Evolutionary conservation across 2,797 vertebrate genomes (phyloP), one percentile per base, ranked within the genome.

Genomic region (Acomys russatus): DNA sequence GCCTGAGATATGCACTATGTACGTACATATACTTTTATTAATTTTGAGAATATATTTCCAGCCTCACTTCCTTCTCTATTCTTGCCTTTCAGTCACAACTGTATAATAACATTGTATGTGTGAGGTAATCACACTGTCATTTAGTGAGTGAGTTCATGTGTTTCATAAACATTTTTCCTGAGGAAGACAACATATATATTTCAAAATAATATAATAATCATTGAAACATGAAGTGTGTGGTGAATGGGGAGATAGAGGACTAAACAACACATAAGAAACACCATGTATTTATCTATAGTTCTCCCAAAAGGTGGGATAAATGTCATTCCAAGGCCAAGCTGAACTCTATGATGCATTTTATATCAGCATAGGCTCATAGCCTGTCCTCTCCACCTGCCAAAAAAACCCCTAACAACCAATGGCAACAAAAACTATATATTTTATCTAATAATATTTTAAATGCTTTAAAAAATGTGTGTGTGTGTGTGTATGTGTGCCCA

Each of bases 21-120:
- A 51, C 33, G 9, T 63, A 22, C 9, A 66, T 20, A 5, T 28
- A 85, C 56, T 74, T 78, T 92, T 63, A 87, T 90, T 97, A 89
- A 87, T 96, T 94, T 92, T 1, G 1, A 94, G 83, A 94, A 35
- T 56, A 83, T 92, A 92, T 93, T 92, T 61, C 56, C 33, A 86
- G 49, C 20, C 91, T 87, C 51, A 28, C 85, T 38, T 86, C 56
- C 49, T 10, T 91, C 18, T 8, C 44, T 28, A 59, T 44, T 66
- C 71, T 80, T 94, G 70, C 35, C 63, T 83, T 44, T 14, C n/a
- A 70, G 35, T 84, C 91, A 77, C 51, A 66, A 7, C 11, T 66
- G 49, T 73, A 51, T 68, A 66, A n/a, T 79, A 91, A n/a, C 63
- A 79, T 59, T 64, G 70, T 35, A 54, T 63, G 59, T 56, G 85